These are phyloP conservation scores for Carabus problematicus DNA, from an alignment of 2,888 invertebrate species.

Conservation along the genomic window DNA sequence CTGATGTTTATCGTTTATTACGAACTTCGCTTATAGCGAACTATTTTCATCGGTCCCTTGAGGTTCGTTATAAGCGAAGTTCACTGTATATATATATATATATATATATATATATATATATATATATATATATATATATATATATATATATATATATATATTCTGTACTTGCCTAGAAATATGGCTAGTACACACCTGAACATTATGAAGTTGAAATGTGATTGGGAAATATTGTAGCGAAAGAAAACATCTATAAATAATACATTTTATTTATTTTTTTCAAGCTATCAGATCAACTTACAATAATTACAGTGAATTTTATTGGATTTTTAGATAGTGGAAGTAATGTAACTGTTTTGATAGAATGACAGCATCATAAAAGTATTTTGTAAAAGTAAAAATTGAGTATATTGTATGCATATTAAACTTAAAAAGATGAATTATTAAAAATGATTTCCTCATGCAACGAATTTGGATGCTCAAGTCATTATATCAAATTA, in stretches of 20 bases:
- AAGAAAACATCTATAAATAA: conserved; percentile 17
- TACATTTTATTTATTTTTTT: conserved; percentile 36
- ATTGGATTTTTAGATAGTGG: conserved; percentile 27
- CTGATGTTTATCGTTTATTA: no score
- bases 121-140: conserved; percentile 4
- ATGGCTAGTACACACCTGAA: no score
- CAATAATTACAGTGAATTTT: conserved; percentile 38
- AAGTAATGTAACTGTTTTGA: conserved; percentile 5
- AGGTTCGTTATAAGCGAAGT: no score
- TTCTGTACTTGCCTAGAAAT: no score
- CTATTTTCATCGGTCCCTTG: no score
- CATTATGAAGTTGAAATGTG: no score
- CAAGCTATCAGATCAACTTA: conserved; percentile 41
- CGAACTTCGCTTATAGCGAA: no score
- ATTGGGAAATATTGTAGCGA: no score
- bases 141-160: neutral
- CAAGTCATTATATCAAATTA: conserved; percentile 26
- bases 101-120: conserved; percentile 4
- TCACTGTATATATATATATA: neutral
- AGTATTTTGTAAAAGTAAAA: no score
- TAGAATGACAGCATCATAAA: no score
- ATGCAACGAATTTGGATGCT: conserved; percentile 26
- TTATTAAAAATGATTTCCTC: conserved; percentile 18
- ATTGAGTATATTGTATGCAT: no score
- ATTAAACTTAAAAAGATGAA: no score